Evolutionary conservation across 92 coral and sea anemone genomes (phyloP).

Genomic region (Paramuricea clavata): DNA sequence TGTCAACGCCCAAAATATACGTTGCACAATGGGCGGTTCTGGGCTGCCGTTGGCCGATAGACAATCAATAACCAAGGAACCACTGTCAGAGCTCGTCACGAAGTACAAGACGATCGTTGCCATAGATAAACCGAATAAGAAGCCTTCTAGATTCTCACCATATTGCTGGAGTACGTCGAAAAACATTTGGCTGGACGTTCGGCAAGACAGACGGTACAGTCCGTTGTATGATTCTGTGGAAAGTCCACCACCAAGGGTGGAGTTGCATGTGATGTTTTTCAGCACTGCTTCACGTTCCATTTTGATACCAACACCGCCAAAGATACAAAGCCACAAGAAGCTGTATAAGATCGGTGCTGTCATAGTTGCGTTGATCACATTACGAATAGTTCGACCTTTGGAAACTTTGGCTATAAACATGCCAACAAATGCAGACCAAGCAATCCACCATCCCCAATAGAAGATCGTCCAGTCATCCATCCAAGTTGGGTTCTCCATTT

Average conservation of each 20-base stretch:
- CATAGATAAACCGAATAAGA: conserved; percentile 23
- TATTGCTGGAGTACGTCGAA: conserved; percentile 80
- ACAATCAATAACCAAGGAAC: conserved; percentile 46
- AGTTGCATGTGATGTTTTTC: conserved; percentile 74
- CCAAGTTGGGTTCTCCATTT: conserved; percentile 44
- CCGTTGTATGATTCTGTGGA: conserved; percentile 70
- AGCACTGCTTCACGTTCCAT: conserved; percentile 87
- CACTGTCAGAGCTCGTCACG: conserved; percentile 49
- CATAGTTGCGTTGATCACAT: conserved; percentile 87
- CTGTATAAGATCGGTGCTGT: conserved; percentile 83
- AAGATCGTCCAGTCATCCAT: conserved; percentile 59
- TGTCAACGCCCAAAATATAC: conserved; percentile 46
- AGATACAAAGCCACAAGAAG: conserved; percentile 88
- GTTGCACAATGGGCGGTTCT: conserved; percentile 40
- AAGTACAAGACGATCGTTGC: conserved; percentile 48
- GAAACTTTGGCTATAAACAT: conserved; percentile 92
- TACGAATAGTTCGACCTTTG: conserved; percentile 88
- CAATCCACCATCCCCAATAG: conserved; percentile 60
- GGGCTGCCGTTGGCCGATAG: conserved; percentile 49
- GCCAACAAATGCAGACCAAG: conserved; percentile 88
- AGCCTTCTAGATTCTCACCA: conserved; percentile 57
- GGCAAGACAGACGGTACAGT: conserved; percentile 82
- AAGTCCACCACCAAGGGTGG: conserved; percentile 72
- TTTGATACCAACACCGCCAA: conserved; percentile 87
- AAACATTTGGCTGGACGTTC: conserved; percentile 75